These are phyloP conservation scores for Tapirus terrestris DNA, from an alignment of 2,113 vertebrate species.

Conservation along the genomic window DNA sequence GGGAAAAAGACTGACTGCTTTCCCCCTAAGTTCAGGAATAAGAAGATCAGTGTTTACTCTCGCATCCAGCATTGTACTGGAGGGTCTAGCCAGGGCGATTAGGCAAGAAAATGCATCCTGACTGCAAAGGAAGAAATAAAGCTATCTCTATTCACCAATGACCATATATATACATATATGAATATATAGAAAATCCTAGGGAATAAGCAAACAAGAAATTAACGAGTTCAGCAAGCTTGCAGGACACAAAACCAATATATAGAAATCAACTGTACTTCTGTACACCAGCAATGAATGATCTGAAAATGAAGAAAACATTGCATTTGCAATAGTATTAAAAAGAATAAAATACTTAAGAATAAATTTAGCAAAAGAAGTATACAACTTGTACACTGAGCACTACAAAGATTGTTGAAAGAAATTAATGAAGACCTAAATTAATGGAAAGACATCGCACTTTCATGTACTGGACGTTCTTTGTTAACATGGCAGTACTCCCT, in stretches of 20 bases:
- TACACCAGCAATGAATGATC: not conserved
- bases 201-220: not conserved
- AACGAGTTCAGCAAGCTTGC: not conserved
- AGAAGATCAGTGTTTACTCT: not conserved
- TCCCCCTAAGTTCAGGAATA: not conserved
- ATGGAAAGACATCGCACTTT: not conserved
- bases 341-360: not conserved
- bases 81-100: not conserved
- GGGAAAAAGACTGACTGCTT: not conserved
- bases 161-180: not conserved
- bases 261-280: not conserved
- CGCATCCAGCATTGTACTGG: not conserved
- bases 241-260: not conserved
- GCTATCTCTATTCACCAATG: not conserved
- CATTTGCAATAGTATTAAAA: not conserved
- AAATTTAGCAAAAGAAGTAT: not conserved
- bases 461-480: not conserved
- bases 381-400: not conserved
- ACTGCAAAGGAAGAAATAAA: not conserved
- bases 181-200: not conserved
- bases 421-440: not conserved
- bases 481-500: not conserved
- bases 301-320: not conserved
- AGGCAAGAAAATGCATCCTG: not conserved
- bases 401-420: not conserved